These are phyloP conservation scores for Alligator mississippiensis DNA, from an alignment of 2,113 vertebrate species.

Conservation along the genomic window DNA sequence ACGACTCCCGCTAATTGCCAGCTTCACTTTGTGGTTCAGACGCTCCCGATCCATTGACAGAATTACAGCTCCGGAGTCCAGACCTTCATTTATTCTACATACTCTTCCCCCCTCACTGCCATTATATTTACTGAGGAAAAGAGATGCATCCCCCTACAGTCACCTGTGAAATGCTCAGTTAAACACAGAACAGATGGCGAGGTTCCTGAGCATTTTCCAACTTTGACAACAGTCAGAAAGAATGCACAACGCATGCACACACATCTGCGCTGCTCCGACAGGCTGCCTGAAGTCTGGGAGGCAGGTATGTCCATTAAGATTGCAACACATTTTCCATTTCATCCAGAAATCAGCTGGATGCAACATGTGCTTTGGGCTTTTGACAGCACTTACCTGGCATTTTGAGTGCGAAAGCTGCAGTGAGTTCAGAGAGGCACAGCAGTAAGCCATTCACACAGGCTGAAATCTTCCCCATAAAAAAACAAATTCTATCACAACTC, in stretches of 20 bases:
- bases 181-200: not conserved
- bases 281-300: not conserved
- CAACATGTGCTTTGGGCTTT: too few species aligned
- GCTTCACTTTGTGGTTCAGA: not conserved
- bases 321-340: too few species aligned
- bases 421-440: not conserved
- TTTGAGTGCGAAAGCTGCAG: not conserved
- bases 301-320: not conserved
- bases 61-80: not conserved
- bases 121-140: not conserved
- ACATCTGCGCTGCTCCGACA: not conserved
- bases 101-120: not conserved
- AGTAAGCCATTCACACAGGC: too few species aligned
- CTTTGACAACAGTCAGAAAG: not conserved
- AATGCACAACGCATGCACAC: too few species aligned
- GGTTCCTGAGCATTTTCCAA: accelerated
- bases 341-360: not conserved
- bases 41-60: not conserved
- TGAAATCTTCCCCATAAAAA: not conserved
- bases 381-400: not conserved
- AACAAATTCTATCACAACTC: not conserved
- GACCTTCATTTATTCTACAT: not conserved
- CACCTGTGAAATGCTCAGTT: not conserved
- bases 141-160: not conserved
- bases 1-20: accelerated